A percentile compares a stretch with the other conserved stretches of the same genome.
Evolutionary conservation across 2,888 invertebrate species (phyloP).

Genomic region (Steromphala cineraria): DNA sequence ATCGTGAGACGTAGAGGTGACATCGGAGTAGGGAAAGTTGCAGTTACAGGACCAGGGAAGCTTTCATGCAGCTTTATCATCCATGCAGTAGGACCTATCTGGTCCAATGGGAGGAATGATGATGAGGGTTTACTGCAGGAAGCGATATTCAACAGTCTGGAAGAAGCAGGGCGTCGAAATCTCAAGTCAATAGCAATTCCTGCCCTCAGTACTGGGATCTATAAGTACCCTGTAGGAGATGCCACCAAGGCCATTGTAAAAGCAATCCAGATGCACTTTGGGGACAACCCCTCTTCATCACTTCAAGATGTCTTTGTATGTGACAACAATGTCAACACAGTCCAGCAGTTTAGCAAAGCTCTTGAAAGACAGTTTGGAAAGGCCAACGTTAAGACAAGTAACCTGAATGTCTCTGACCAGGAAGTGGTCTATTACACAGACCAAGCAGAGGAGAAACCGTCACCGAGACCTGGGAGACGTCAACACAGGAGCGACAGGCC

Average conservation of each 20-base stretch:
- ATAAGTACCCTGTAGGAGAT: slow-evolving; percentile 44
- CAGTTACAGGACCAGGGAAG: background rate
- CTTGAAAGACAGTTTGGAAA: background rate
- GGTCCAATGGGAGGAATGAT: slow-evolving; percentile 1
- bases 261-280: background rate
- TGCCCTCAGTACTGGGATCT: slow-evolving; percentile 49
- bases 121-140: slow-evolving; percentile 2
- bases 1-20: background rate
- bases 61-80: background rate
- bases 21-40: background rate
- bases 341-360: slow-evolving; percentile 12
- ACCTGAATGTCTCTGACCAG: too few species aligned
- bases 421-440: too few species aligned
- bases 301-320: background rate
- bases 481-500: background rate
- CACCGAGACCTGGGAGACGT: too few species aligned
- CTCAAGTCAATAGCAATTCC: slow-evolving; percentile 48
- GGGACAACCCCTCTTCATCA: background rate
- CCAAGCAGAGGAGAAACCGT: too few species aligned
- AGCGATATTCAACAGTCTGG: slow-evolving; percentile 26
- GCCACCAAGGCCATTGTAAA: slow-evolving; percentile 35
- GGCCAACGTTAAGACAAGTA: background rate
- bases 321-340: slow-evolving; percentile 11
- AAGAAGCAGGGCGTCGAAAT: slow-evolving; percentile 36
- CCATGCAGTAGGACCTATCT: slow-evolving; percentile 8